A percentile compares a stretch with the other conserved stretches of the same genome.
phyloP scores from a whole-genome alignment of 2,797 vertebrate genomes.

The Notolepis coatsorum region DNA sequence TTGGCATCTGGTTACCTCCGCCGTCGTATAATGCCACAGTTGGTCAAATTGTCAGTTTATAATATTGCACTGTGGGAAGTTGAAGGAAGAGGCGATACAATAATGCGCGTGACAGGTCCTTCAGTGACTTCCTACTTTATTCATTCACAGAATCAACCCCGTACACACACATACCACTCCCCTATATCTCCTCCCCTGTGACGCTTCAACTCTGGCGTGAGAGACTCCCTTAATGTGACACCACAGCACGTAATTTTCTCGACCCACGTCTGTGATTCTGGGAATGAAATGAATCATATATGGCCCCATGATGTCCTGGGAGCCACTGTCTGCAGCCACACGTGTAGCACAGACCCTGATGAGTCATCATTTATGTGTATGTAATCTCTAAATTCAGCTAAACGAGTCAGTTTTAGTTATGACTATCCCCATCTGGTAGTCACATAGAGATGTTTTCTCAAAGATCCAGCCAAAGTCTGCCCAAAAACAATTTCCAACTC shows the following conservation, averaged over 20 bases:
- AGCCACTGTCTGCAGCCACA: slow-evolving; percentile 39
- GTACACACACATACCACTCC: too few species aligned
- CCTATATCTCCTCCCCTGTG: too few species aligned
- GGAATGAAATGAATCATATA: slow-evolving; percentile 44
- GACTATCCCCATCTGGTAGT: slow-evolving; percentile 34
- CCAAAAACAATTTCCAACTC: slow-evolving; percentile 21
- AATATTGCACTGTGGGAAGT: too few species aligned
- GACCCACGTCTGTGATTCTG: neutral
- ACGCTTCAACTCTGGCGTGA: too few species aligned
- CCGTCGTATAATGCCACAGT: too few species aligned
- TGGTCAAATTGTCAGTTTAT: too few species aligned
- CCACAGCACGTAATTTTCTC: slow-evolving; percentile 14
- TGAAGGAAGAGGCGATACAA: too few species aligned
- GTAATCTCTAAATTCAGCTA: slow-evolving; percentile 32
- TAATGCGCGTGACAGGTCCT: too few species aligned
- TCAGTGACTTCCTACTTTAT: too few species aligned
- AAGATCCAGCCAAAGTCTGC: slow-evolving; percentile 18
- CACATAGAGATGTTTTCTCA: slow-evolving; percentile 29
- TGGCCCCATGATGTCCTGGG: neutral
- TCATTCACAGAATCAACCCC: too few species aligned
- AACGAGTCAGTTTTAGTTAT: slow-evolving; percentile 46
- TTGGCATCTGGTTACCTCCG: too few species aligned
- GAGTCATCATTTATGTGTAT: slow-evolving; percentile 56
- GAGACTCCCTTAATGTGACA: too few species aligned
- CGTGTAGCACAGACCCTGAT: slow-evolving; percentile 39